Conservation (phyloP, 2,113 vertebrate species). For the Corvus hawaiiensis region DNA sequence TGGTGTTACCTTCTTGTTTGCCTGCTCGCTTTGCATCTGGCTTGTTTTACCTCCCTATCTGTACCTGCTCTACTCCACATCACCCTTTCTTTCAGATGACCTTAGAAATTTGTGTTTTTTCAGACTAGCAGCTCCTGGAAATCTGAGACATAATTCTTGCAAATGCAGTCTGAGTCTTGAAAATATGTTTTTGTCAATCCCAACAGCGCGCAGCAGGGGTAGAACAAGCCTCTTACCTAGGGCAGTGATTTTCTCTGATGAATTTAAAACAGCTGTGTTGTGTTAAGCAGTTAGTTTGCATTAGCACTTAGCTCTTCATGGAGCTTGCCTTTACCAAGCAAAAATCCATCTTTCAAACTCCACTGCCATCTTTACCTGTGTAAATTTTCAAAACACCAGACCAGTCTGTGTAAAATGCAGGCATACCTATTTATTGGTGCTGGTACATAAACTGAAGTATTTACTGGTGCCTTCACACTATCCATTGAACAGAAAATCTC, state of each 20-base stretch:
- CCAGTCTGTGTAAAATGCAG: background rate
- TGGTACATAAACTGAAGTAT: background rate
- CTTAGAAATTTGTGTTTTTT: background rate
- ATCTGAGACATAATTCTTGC: background rate
- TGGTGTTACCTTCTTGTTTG: background rate
- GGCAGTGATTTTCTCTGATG: background rate
- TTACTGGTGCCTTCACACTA: background rate
- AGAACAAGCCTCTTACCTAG: background rate
- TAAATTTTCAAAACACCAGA: background rate
- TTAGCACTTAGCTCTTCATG: background rate
- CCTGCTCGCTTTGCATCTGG: background rate
- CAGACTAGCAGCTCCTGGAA: background rate
- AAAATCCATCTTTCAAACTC: background rate
- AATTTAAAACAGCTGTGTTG: background rate
- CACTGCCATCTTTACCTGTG: background rate
- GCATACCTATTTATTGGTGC: background rate
- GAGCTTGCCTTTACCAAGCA: background rate
- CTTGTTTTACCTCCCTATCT: background rate
- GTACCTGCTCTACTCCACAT: background rate
- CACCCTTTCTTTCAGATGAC: background rate
- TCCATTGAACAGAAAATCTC: background rate
- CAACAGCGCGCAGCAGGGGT: background rate
- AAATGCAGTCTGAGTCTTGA: background rate
- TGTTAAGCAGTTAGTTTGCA: background rate
- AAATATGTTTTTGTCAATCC: background rate